A percentile compares a stretch with the other conserved stretches of the same genome.
Conservation (phyloP, 1,140 invertebrate species). For the Drosophila tropicalis region DNA sequence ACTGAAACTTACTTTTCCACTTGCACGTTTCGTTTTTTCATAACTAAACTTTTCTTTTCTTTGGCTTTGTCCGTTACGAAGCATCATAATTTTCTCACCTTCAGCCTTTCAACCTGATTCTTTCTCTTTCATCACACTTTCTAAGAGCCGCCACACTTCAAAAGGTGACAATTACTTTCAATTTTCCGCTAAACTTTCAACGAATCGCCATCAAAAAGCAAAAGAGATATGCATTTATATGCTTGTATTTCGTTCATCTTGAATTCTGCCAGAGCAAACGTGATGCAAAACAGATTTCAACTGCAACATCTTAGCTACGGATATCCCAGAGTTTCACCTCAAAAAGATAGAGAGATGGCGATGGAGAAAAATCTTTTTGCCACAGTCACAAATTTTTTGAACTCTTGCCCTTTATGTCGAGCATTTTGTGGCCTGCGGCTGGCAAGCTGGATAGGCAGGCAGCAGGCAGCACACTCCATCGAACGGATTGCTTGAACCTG, state of each 20-base stretch:
- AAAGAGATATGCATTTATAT: constrained; percentile 16
- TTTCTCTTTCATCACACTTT: constrained; percentile 22
- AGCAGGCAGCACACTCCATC: constrained; percentile 63
- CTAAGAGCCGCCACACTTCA: constrained; percentile 25
- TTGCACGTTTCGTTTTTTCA: constrained; percentile 7
- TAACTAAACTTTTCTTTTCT: constrained; percentile 8
- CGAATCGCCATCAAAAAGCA: constrained; percentile 18
- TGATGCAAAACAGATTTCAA: constrained; percentile 36
- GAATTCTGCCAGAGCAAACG: constrained; percentile 28
- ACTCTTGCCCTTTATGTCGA: constrained; percentile 80
- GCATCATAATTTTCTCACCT: constrained; percentile 6
- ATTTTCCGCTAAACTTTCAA: constrained; percentile 58
- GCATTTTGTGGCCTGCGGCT: constrained; percentile 54
- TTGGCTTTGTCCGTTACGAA: not conserved
- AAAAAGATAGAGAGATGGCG: constrained; percentile 34
- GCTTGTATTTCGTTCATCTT: constrained; percentile 26
- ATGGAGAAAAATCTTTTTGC: constrained; percentile 58
- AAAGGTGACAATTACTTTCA: constrained; percentile 80
- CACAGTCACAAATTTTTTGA: constrained; percentile 76
- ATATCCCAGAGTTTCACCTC: constrained; percentile 60
- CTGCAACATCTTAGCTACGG: constrained; percentile 40
- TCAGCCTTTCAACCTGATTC: constrained; percentile 18
- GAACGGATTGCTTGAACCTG: constrained; percentile 42
- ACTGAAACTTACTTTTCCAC: not conserved
- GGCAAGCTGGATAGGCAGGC: constrained; percentile 3